Evolutionary conservation across 2,888 invertebrate genomes (phyloP), one percentile per base, ranked within the genome.

Genomic region (Gnatocerus cornutus): DNA sequence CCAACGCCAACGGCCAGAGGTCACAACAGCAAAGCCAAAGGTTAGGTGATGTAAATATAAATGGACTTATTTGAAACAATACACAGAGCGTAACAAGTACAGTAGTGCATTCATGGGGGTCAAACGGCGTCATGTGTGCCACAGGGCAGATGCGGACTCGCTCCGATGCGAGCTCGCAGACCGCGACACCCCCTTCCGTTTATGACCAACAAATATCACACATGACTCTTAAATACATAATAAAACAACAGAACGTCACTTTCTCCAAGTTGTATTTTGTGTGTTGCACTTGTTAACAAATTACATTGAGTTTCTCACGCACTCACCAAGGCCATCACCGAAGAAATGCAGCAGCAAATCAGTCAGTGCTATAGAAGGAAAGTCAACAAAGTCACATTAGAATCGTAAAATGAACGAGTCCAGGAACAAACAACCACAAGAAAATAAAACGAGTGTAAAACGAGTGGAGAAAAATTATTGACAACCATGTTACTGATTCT

Each of bases 101-200:
- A 46, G 68, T 67, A 46, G 66, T 55, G 41, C 30, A 69, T 70
- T 71, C 71, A 74, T 73, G 74, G 74, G 75, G 75, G 75, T 73
- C 73, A 73, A 74, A 71, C 69, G 72, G 61, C 71, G 71, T 66
- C 75, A 76, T 76, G 73, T 76, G 74, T 67, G 48, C 55, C 46
- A 56, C 16, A 69, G 74, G 74, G 73, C 74, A 74, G 74, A 76
- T 74, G 76, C 72, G 73, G 76, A 73, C 72, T 73, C 76, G 76
- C 71, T 73, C 68, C 68, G 72, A 67, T 74, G 73, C 58, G 73
- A 70, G 71, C 67, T 73, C 74, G 69, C 71, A 70, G 71, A 76
- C 74, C 76, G 73, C 73, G 73, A 76, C 76, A 74, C 73, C 74
- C 74, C 74, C 74, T 74, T 71, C 71, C 71, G 67, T 63, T 71